phyloP scores from a whole-genome alignment of 2,888 invertebrate species.

The Enchytraeus crypticus region DNA sequence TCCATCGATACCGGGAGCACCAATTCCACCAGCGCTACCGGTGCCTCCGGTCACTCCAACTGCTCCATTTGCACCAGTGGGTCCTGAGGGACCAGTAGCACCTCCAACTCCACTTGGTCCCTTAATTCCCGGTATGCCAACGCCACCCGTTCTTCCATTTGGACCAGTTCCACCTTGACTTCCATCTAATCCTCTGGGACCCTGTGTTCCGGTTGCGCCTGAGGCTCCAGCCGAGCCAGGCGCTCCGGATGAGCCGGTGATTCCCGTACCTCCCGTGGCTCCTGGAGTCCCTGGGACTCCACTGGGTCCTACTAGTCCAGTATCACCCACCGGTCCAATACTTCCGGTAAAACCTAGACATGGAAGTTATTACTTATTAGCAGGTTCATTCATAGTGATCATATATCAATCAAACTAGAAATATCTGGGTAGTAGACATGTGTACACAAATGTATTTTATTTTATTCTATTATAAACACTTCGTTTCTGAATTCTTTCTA shows the following conservation, averaged over 20 bases:
- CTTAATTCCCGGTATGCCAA: background rate
- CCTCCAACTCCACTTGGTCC: background rate
- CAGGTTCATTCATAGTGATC: too few relatives aligned
- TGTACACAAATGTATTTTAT: too few relatives aligned
- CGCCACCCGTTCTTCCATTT: constrained; percentile 8
- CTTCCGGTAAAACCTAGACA: constrained; percentile 9
- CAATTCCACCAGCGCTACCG: background rate
- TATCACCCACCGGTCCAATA: constrained; percentile 8
- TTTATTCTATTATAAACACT: too few relatives aligned
- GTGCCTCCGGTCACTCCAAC: background rate
- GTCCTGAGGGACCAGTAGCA: background rate
- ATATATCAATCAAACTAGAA: too few relatives aligned
- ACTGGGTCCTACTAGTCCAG: constrained; percentile 2
- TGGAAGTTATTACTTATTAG: too few relatives aligned
- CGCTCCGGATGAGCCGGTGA: background rate
- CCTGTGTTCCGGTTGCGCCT: background rate
- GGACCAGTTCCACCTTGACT: constrained; percentile 26
- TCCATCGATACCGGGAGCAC: constrained; percentile 3
- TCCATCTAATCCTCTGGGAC: constrained; percentile 6
- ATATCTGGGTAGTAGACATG: too few relatives aligned
- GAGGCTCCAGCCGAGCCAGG: background rate
- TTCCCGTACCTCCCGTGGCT: background rate
- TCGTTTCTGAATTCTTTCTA: too few relatives aligned
- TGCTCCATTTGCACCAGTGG: constrained; percentile 4
- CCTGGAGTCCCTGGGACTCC: constrained; percentile 8